These are phyloP conservation scores for Morinoia aosen DNA, from an alignment of 2,888 invertebrate genomes.

Conservation along the genomic window DNA sequence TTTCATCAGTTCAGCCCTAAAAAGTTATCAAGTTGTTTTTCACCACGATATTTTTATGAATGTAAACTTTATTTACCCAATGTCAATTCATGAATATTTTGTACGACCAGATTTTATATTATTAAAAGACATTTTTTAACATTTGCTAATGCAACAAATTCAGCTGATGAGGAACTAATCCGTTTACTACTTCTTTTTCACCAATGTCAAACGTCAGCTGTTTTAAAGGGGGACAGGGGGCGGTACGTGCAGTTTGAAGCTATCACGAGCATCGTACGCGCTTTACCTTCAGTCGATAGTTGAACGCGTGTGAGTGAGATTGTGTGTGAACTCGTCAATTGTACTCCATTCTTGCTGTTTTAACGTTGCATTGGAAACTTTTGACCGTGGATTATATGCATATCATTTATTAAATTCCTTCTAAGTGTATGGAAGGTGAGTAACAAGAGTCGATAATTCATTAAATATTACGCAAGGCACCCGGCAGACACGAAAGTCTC, in stretches of 20 bases:
- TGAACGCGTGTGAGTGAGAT: slow-evolving; percentile 1
- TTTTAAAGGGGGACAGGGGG: slow-evolving; percentile 8
- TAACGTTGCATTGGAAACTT: not conserved
- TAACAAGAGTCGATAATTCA: not conserved
- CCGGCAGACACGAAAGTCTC: not conserved
- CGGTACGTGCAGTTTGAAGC: not conserved
- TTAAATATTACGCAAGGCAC: not conserved
- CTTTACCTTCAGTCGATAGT: slow-evolving; percentile 1
- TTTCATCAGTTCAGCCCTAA: too few relatives aligned
- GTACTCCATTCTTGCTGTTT: not conserved
- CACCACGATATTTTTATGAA: too few relatives aligned
- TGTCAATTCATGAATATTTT: too few relatives aligned
- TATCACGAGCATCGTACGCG: slow-evolving; percentile 2
- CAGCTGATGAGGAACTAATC: not conserved
- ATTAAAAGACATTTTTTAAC: too few relatives aligned
- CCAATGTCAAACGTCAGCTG: slow-evolving; percentile 10
- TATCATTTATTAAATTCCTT: not conserved
- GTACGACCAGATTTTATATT: too few relatives aligned
- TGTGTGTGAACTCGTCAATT: not conserved
- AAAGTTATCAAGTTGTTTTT: too few relatives aligned
- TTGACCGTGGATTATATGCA: not conserved
- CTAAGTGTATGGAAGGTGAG: not conserved
- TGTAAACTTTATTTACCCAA: too few relatives aligned
- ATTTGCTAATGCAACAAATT: too few relatives aligned
- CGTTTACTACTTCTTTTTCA: not conserved